Evolutionary conservation across 2,888 invertebrate species (phyloP), one percentile per base, ranked within the genome.

Genomic region (Mechanitis messenoides): DNA sequence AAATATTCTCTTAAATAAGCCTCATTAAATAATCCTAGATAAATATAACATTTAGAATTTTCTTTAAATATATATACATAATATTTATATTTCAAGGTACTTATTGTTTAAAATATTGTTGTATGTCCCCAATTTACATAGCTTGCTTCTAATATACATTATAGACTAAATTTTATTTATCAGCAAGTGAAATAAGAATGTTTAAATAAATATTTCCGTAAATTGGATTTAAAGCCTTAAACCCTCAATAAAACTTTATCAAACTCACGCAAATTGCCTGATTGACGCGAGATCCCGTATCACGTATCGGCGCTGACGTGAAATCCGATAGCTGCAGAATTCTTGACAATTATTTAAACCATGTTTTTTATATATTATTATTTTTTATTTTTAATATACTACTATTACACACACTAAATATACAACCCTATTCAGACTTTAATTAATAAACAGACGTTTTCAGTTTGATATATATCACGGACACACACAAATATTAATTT

Each of bases 191-290:
- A n/a, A 28, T 50, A 50, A 31, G 6, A 50, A 50, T 31, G 31
- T 50, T 50, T 31, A 50, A 31, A 50, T 31, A 28, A n/a, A 31
- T 50, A 50, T 50, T 50, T 50, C 31, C 50, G 28, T 2, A 50
- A 50, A 50, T 50, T 31, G 31, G 31, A 50, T 50, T 50, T 28
- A 50, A 50, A 50, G 50, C 50, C 31, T 50, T 50, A 50, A 50
- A 50, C 31, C 28, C 31, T 50, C 31, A 50, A 50, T 50, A 50
- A 50, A 50, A 50, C 50, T 50, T 50, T 50, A 50, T 50, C 50
- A 50, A 50, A 31, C 31, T 50, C 50, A 50, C 50, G 50, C 50
- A 50, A 50, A 50, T 50, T 50, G 50, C 50, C 50, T 50, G 50
- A 50, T 50, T 50, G 50, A 50, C 50, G 50, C 50, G 50, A 50